Base-by-base conservation (phyloP, 2,797 vertebrate species). In the Cyprinodon diabolis region DNA sequence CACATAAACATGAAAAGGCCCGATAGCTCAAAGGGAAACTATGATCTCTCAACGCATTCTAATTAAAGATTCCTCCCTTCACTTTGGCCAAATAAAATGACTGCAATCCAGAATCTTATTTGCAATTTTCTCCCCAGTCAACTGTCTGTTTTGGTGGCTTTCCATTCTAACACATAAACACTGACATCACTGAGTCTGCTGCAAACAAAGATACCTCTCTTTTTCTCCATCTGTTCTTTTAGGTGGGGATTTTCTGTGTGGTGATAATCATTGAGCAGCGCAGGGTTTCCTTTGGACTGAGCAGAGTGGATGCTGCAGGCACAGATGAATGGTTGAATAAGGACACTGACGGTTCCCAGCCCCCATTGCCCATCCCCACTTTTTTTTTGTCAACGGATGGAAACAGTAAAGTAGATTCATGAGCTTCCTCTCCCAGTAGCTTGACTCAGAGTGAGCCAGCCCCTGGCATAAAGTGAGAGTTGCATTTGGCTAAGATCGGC, bases 1-100 rank as follows among this genome's bases (percentile, higher is more conserved):
- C 91, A 89, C 82, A 93, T 90, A 92, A 93, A 93, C 89, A 92
- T 93, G 85, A 91, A 93, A 91, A 91, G 76, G 77, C 81, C 75
- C 30, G 73, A 90, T 91, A 74, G 90, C 91, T 91, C 86, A 78
- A 75, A 92, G 88, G 91, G 87, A 92, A 92, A 91, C 80, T 82
- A 84, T 87, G 83, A 91, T 94, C 90, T 90, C 86, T 93, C 90
- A 91, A 89, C 88, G 88, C 79, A 82, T 90, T 93, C 87, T 91
- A 93, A 94, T 94, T 92, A 93, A 91, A 89, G 83, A 89, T 90
- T 87, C 82, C 86, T 87, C 84, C 76, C 79, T 86, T 49, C 67
- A 84, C 70, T 75, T 77, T 80, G 83, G 88, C 86, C 80, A 86
- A 86, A 30, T 30, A 87, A 58, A 89, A 84, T 11, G 60, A 83